phyloP scores from a whole-genome alignment of 1,140 invertebrate species.

The Paramacrobiotus metropolitanus region DNA sequence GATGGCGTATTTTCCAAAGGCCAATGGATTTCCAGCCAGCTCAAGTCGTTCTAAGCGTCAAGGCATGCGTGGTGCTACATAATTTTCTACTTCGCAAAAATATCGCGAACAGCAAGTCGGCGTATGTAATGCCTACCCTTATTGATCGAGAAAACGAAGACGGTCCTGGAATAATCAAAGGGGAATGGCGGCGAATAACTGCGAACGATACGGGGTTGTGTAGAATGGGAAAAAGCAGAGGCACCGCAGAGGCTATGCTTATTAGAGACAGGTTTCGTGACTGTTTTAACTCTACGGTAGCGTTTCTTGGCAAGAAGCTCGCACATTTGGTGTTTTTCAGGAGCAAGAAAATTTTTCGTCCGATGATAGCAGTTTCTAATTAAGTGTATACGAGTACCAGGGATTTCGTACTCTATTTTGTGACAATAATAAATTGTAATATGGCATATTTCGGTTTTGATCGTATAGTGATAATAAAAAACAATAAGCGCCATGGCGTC shows the following conservation, averaged over 20 bases:
- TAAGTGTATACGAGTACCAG: too few species aligned
- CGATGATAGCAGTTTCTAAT: too few species aligned
- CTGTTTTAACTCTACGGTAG: not conserved
- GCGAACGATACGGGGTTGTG: not conserved
- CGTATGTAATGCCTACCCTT: too few species aligned
- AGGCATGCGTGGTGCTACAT: not conserved
- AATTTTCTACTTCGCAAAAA: not conserved
- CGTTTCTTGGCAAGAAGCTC: not conserved
- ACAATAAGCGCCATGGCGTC: too few species aligned
- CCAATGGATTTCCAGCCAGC: not conserved
- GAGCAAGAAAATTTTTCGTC: too few species aligned
- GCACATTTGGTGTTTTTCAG: too few species aligned
- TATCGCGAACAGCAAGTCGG: not conserved
- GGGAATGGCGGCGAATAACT: not conserved
- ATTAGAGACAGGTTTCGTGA: not conserved
- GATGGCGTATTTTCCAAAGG: conserved; percentile 9
- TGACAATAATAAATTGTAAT: too few species aligned
- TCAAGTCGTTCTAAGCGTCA: not conserved
- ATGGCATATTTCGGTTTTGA: too few species aligned
- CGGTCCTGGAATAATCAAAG: too few species aligned
- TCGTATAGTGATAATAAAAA: too few species aligned
- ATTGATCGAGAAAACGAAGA: not conserved
- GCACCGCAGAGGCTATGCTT: not conserved
- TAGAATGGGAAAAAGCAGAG: not conserved
- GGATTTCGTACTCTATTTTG: too few species aligned